Base-by-base conservation (phyloP, 92 coral and sea anemone species). In the Porites rus region DNA sequence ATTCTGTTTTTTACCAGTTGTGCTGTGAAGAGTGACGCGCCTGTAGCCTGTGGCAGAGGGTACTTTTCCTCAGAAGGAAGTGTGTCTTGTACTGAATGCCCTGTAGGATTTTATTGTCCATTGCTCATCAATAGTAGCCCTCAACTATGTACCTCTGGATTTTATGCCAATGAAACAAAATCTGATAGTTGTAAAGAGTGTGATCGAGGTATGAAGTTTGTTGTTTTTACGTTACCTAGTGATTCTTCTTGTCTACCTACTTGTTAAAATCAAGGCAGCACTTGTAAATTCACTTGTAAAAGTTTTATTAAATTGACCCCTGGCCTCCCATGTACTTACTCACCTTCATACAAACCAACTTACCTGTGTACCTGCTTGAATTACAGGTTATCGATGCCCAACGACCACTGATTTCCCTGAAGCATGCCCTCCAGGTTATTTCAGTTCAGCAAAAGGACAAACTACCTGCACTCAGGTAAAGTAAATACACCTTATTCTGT, bases 341-440 rank as follows among this genome's bases (percentile, higher is more conserved):
- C 25, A 24, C 11, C 60, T 13, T 54, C 16, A 2, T 8, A 10
- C 60, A 10, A 10, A 56, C 61, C 61, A 10, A 8, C 61, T 56
- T 56, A 56, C 61, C 61, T 56, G 61, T 4, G 0, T 56, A 3
- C 13, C 61, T 12, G 16, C 61, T 9, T 74, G 19, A 19, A 69
- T 54, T 25, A 56, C 84, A 97, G 99, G 99, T 38, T 75, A 92
- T 91, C 91, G 82, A 62, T 97, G 99, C 66, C 95, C 98, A 14
- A 83, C 90, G 63, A 87, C 99, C 16, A 58, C 88, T 1, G 73
- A 72, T 56, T 71, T 92, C 17, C 98, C 94, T 9, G 89, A 79
- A 65, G 91, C 93, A 21, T 97, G 99, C 79, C 84, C 87, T 64
- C 92, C 98, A 20, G 99, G 99, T 8, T 97, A 93, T 80, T 97